Evolutionary conservation across 1,140 invertebrate species (phyloP), one percentile per base, ranked within the genome.

Genomic region (Anastatus disparis): DNA sequence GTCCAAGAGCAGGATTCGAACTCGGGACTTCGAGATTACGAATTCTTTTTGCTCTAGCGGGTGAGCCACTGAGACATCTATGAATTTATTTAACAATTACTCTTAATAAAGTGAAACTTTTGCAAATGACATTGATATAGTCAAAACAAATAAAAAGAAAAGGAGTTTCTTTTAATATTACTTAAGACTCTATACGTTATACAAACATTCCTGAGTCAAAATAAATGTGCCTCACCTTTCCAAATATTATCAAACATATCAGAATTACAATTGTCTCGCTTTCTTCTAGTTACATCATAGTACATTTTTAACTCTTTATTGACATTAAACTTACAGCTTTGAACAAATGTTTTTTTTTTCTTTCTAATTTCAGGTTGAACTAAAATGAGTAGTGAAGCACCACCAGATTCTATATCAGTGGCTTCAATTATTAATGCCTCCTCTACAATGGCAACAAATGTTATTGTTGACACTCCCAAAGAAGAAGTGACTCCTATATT

Each of bases 401-500:
- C 84, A 72, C 83, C 85, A 52, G 86, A 86, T 62, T 79, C 75
- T 59, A 74, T 76, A 17, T 77, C 85, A 31, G 78, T 84, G 44
- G 85, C 85, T 74, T 84, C 86, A 68, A 78, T 88, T 29, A 75
- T 81, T 40, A 81, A 86, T 58, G 75, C 78, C 27, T n/a, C n/a
- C n/a, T 78, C 82, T 29, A 38, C 73, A 76, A 66, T 81, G n/a
- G 76, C 77, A 6, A 17, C 68, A 31, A 75, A 72, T 27, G 35
- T 55, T 27, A 65, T 58, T 27, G 62, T 58, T 27, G 73, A 78
- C 15, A 72, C 74, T 26, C 66, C 73, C 0, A 80, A 76, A 27
- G 76, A 84, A 20, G 79, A 84, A 63, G 71, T 75, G 8, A 89
- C 90, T 75, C 91, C 91, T 31, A 93, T 94, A 76, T 99, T 99